Evolutionary conservation across 1,140 invertebrate species (phyloP), one percentile per base, ranked within the genome.

Genomic region (Drosophila chauvacae): DNA sequence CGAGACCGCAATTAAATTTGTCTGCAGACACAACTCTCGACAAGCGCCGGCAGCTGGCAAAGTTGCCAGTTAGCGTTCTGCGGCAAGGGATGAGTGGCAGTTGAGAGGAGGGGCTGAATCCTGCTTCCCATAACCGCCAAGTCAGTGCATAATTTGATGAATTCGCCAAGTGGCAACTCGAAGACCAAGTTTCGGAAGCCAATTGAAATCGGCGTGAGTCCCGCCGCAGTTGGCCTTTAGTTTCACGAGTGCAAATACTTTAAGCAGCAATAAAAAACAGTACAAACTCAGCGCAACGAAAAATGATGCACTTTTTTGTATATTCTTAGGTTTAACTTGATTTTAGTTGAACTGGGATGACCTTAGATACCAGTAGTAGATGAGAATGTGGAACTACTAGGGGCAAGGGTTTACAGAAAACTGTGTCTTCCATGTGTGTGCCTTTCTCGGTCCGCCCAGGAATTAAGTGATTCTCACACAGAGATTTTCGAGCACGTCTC

Each of bases 121-220:
- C 35, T 20, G 20, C n/a, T 41, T 41, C 37, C 50, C 68, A 28
- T 33, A 72, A 26, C 41, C 45, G n/a, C 35, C 45, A 51, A 61
- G 57, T 59, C 53, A 33, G 42, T n/a, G 63, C 63, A 55, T 70
- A 76, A 80, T 80, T 80, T 80, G 78, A 80, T 80, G 78, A 76
- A 76, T 47, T 68, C 73, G 63, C 74, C 71, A 76, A 80, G 77
- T 80, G 78, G 61, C 44, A 80, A 75, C 57, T 69, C 26, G 62
- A 56, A 28, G 59, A 56, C 37, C 30, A 80, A 80, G 56, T 81
- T 80, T 70, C 41, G n/a, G 28, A n/a, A 69, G 53, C 48, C 69
- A 72, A 60, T 72, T 60, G 53, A 72, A 72, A 72, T 72, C 44
- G 69, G 69, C 68, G 53, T 5, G 14, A 35, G 20, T 10, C 44